Evolutionary conservation across 1,140 invertebrate species (phyloP), one percentile per base, ranked within the genome.

Genomic region (Lepidotrigona ventralis): DNA sequence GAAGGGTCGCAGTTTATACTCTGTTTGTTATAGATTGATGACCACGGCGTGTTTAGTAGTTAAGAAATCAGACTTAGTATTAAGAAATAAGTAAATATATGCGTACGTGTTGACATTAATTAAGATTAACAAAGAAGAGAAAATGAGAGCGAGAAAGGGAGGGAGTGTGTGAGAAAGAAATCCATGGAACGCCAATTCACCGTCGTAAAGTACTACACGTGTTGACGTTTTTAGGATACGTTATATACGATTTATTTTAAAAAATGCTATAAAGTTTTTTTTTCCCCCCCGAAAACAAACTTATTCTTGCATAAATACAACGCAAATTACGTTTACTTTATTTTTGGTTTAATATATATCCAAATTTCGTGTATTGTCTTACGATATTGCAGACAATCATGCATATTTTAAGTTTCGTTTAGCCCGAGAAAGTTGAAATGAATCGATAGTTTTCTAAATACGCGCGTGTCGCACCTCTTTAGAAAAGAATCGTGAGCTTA

Each of bases 1-100:
- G 70, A 85, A 85, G n/a, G 88, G 83, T 88, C 77, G 84, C 88
- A 87, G 81, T 91, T 91, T 89, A 84, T 89, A 85, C 84, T 87
- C 79, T 85, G 71, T 88, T 90, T 81, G 80, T 89, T 85, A 86
- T 86, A 78, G 84, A 85, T 88, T 86, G 83, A 89, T 73, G 87
- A 90, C 80, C 84, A 77, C 72, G 85, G 75, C 74, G 87, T 87
- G 83, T 80, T 85, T 88, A 79, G 60, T 81, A 77, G 82, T 86
- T 83, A 84, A 71, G n/a, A 60, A 73, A 88, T 80, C 86, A 77
- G 70, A 85, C 53, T 78, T 88, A 85, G 79, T 26, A 11, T 68
- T 80, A 89, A 72, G 77, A n/a, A 14, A 79, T 29, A 68, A 71
- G n/a, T 79, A 87, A 72, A 79, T 87, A 86, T 86, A 85, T 63